phyloP scores from a whole-genome alignment of 64 coral and sea anemone genomes.

The Exaiptasia diaphana region DNA sequence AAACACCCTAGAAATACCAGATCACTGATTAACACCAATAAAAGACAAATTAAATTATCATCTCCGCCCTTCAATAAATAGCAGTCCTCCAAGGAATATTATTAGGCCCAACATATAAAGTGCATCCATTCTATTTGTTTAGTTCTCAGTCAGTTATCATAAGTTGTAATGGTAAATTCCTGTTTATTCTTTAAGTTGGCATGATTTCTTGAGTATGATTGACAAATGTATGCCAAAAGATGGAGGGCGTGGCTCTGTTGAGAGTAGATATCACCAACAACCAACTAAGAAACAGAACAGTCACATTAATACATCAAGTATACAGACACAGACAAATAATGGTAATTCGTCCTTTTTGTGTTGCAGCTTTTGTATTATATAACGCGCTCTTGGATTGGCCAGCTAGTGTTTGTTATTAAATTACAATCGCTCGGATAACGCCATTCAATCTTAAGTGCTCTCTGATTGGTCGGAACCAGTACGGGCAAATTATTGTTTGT shows the following conservation, averaged over 20 bases:
- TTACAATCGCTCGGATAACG: background rate
- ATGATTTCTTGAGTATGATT: constrained; percentile 49
- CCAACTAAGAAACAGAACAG: background rate
- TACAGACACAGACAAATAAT: constrained; percentile 65
- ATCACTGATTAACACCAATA: too few species aligned
- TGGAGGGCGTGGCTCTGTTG: background rate
- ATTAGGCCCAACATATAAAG: too few species aligned
- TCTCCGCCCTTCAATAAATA: too few species aligned
- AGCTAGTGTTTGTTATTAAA: background rate
- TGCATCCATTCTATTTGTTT: too few species aligned
- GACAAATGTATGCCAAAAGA: constrained; percentile 38
- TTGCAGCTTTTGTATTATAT: background rate
- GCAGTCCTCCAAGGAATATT: too few species aligned
- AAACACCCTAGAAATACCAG: too few species aligned
- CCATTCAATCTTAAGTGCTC: background rate
- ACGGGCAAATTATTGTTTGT: background rate
- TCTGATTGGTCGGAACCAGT: background rate
- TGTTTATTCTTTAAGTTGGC: constrained; percentile 37
- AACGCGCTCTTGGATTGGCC: background rate
- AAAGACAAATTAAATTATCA: too few species aligned
- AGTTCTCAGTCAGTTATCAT: too few species aligned
- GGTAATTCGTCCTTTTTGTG: background rate
- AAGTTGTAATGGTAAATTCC: background rate
- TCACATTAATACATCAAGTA: constrained; percentile 31
- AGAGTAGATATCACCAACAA: background rate